These are phyloP conservation scores for Cryptophagus acutangulus DNA, from an alignment of 2,888 invertebrate genomes.

Conservation along the genomic window DNA sequence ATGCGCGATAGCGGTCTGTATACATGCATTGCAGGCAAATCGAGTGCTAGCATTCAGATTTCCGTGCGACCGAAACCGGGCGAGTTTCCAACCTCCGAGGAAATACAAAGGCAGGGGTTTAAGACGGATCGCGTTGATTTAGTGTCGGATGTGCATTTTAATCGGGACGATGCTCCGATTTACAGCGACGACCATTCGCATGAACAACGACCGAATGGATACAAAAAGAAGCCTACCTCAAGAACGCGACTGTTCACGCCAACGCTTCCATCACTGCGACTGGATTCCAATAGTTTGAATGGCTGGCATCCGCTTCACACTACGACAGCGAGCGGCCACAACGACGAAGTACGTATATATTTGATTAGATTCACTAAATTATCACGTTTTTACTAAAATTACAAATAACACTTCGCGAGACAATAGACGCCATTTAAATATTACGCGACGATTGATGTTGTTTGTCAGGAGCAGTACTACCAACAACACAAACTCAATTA, in stretches of 20 bases:
- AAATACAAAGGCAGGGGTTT: constrained; percentile 51
- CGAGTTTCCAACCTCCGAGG: constrained; percentile 75
- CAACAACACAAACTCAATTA: no score
- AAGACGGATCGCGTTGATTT: constrained; percentile 37
- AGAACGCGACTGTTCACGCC: constrained; percentile 39
- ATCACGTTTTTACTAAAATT: no score
- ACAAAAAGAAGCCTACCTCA: constrained; percentile 37
- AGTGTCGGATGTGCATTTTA: constrained; percentile 36
- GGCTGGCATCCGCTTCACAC: constrained; percentile 36
- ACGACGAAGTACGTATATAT: constrained; percentile 39
- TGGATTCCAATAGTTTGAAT: constrained; percentile 35
- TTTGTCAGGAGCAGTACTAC: not conserved
- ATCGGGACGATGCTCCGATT: constrained; percentile 45
- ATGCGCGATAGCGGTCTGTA: constrained; percentile 80
- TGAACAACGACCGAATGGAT: constrained; percentile 55
- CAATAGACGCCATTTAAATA: not conserved
- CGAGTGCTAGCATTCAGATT: constrained; percentile 74
- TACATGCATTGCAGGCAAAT: constrained; percentile 79
- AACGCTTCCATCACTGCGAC: constrained; percentile 36
- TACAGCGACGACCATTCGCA: constrained; percentile 62
- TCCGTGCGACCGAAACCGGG: constrained; percentile 74
- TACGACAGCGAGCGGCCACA: constrained; percentile 31
- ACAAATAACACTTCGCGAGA: not conserved
- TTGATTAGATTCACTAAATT: no score
- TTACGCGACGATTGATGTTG: not conserved